Base-by-base conservation (phyloP, 2,113 vertebrate genomes). In the Hippocampus mohnikei region DNA sequence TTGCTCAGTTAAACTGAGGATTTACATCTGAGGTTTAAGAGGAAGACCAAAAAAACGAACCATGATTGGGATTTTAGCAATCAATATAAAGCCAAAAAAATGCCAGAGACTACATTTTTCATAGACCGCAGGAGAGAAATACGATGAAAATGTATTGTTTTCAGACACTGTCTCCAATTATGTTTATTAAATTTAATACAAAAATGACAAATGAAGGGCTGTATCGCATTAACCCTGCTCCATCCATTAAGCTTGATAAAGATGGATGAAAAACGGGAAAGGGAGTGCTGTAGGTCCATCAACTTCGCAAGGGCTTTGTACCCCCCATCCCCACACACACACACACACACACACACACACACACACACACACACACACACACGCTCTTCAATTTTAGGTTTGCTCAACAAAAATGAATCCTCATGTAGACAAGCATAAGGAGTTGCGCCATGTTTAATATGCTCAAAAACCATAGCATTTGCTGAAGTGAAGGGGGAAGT, bases 1-100 rank as follows among this genome's bases (percentile, higher is more conserved):
- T 48, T 40, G 74, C 2, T 56, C 70, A 80, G 75, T 81, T 81
- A 82, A 77, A 83, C 74, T 72, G 73, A 76, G 72, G 60, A 74
- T 71, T 70, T 65, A 29, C 50, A 73, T 70, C 41, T n/a, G 21
- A 29, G 41, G 44, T 23, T 67, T 63, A 73, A 78, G 76, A 16
- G n/a, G 62, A 25, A 21, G 20, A 12, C n/a, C n/a, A 63, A 27
- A 46, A 46, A 8, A 13, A 13, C 15, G 3, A 46, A 7, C 46
- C 67, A 62, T 72, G 25, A 56, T 40, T 53, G 15, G 65, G 73
- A 61, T 50, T 85, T 79, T 63, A 76, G 74, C 64, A 68, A 50
- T 76, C 71, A 62, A 76, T 53, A 79, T 61, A 37, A 55, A 67
- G 21, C 72, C 67, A 81, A 37, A 37, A 37, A 37, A 37, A n/a